These are phyloP conservation scores for Ophion slaviceki DNA, from an alignment of 2,888 invertebrate species.

Conservation along the genomic window DNA sequence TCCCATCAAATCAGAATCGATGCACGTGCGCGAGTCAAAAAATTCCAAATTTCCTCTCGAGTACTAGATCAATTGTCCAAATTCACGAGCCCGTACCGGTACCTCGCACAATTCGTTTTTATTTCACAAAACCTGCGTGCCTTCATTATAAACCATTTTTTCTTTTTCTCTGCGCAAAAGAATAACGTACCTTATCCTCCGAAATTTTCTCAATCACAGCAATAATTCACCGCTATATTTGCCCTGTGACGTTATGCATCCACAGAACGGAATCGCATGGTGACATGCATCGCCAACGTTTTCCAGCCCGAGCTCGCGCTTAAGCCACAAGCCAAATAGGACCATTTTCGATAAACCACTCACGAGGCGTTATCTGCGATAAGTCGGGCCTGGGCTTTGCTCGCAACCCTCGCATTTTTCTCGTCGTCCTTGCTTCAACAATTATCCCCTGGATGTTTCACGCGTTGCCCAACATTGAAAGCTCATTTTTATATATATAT, in stretches of 20 bases:
- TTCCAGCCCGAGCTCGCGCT: constrained; percentile 23
- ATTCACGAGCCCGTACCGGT: too few relatives aligned
- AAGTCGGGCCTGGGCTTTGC: constrained; percentile 25
- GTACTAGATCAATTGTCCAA: too few relatives aligned
- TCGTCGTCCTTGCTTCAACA: not conserved
- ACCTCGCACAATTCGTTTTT: not conserved
- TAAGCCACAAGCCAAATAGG: constrained; percentile 77
- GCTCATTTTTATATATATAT: constrained; percentile 27
- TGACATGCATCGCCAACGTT: constrained; percentile 16
- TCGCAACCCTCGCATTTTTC: constrained; percentile 41
- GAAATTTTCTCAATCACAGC: not conserved
- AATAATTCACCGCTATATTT: constrained; percentile 24
- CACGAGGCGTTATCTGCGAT: constrained; percentile 75
- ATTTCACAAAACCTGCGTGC: not conserved
- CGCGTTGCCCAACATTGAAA: constrained; percentile 35
- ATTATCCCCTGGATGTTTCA: not conserved
- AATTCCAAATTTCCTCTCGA: too few relatives aligned
- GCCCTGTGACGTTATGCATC: constrained; percentile 16
- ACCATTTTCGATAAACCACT: constrained; percentile 74
- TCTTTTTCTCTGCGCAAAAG: not conserved
- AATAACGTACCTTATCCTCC: not conserved
- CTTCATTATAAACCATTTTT: not conserved
- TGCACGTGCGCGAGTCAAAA: too few relatives aligned
- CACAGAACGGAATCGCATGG: constrained; percentile 5
- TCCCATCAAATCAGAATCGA: too few relatives aligned